Evolutionary conservation across 2,888 invertebrate species (phyloP).

Genomic region (Cheilosia vulpina): DNA sequence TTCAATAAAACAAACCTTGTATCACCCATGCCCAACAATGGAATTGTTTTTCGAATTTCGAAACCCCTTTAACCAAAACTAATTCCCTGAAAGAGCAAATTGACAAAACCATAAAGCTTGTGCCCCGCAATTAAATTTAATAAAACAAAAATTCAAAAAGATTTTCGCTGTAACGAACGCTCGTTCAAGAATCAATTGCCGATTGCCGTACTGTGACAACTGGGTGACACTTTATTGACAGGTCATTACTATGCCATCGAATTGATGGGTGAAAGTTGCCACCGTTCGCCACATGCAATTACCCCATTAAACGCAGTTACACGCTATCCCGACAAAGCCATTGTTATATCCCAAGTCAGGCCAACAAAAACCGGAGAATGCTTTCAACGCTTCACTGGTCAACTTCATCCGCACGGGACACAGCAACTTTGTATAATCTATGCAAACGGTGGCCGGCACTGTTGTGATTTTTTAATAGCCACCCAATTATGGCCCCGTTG

Average conservation of each 20-base stretch:
- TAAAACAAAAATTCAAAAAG: constrained; percentile 29
- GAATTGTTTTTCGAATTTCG: too few relatives aligned
- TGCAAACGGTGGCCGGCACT: constrained; percentile 31
- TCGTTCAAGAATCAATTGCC: constrained; percentile 60
- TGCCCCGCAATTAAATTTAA: constrained; percentile 20
- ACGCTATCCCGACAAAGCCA: constrained; percentile 28
- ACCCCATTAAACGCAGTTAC: constrained; percentile 48
- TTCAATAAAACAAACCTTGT: too few relatives aligned
- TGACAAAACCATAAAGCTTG: too few relatives aligned
- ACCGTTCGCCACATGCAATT: constrained; percentile 57
- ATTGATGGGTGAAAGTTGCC: constrained; percentile 67
- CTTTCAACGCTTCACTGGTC: constrained; percentile 23
- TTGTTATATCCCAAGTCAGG: constrained; percentile 20
- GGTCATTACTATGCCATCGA: constrained; percentile 66
- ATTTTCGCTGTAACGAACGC: constrained; percentile 43
- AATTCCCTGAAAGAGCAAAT: too few relatives aligned
- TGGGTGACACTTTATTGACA: constrained; percentile 70
- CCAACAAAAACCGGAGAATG: constrained; percentile 17
- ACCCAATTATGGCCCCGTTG: constrained; percentile 47
- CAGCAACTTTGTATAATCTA: constrained; percentile 7
- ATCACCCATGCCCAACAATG: too few relatives aligned
- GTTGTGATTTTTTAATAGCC: constrained; percentile 54
- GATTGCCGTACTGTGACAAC: constrained; percentile 64
- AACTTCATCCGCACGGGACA: neutral
- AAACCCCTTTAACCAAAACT: too few relatives aligned